Percentiles rank a stretch among this genome's conserved stretches.
These are phyloP conservation scores for Vanacampus margaritifer DNA, from an alignment of 2,113 vertebrate genomes.

Conservation along the genomic window DNA sequence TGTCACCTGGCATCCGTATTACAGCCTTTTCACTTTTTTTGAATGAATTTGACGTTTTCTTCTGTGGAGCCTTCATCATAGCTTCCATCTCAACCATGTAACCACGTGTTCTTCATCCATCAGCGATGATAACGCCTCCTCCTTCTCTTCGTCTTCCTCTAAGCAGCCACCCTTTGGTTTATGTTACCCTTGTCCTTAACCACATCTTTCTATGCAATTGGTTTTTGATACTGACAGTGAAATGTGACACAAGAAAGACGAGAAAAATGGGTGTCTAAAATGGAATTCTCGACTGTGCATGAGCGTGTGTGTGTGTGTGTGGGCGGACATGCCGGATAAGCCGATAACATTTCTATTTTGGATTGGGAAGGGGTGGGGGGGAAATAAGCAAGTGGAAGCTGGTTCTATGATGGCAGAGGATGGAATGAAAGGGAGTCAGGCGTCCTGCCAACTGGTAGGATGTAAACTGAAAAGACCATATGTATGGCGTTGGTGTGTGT, in stretches of 20 bases:
- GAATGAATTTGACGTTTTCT: background rate
- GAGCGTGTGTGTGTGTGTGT: slow-evolving; percentile 7
- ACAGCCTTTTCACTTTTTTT: background rate
- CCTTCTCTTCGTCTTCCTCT: slow-evolving; percentile 3
- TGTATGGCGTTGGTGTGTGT: slow-evolving; percentile 34
- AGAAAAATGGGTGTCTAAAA: slow-evolving; percentile 37
- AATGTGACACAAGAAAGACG: slow-evolving; percentile 10
- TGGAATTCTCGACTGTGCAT: slow-evolving; percentile 16
- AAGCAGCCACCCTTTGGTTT: background rate
- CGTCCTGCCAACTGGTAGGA: slow-evolving; percentile 44
- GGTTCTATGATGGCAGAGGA: slow-evolving; percentile 30
- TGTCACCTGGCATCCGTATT: background rate
- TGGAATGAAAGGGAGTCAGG: slow-evolving; percentile 28
- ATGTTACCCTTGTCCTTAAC: slow-evolving; percentile 16
- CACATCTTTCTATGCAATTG: slow-evolving; percentile 15
- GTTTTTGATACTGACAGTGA: slow-evolving; percentile 33
- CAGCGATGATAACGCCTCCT: slow-evolving; percentile 38
- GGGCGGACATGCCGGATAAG: slow-evolving; percentile 55
- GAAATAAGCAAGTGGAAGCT: slow-evolving; percentile 15
- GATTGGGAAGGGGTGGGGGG: slow-evolving; percentile 13
- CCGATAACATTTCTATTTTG: slow-evolving; percentile 59
- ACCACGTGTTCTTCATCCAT: slow-evolving; percentile 55
- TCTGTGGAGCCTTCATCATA: background rate
- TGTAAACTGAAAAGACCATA: slow-evolving; percentile 40
- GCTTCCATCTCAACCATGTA: slow-evolving; percentile 40